A percentile compares a stretch with the other conserved stretches of the same genome.
Evolutionary conservation across 1,140 invertebrate species (phyloP).

Genomic region (Cotesia chilonis): DNA sequence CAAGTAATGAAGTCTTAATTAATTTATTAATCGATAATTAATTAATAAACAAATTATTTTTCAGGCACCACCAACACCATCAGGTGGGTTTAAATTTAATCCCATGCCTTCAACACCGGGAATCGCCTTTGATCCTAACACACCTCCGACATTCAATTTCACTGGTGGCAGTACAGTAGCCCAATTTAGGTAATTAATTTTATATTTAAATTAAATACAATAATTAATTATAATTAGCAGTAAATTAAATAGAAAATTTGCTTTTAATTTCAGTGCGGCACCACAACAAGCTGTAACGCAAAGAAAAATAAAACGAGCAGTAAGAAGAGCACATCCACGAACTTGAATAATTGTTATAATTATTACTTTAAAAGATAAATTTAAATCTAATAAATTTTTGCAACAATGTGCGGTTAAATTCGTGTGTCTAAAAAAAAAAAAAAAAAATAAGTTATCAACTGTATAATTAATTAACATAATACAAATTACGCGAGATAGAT

Average conservation of each 20-base stretch:
- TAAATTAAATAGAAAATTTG: slow-evolving; percentile 29
- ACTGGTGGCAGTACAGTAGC: slow-evolving; percentile 57
- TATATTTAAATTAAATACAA: background rate
- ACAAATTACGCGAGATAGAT: too few relatives aligned
- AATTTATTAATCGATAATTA: background rate
- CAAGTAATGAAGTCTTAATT: background rate
- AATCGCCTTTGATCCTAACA: slow-evolving; percentile 58
- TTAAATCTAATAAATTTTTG: background rate
- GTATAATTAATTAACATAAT: background rate
- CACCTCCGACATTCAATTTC: slow-evolving; percentile 60
- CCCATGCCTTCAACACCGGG: slow-evolving; percentile 44
- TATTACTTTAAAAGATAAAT: slow-evolving; percentile 19
- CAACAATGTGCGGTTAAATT: background rate
- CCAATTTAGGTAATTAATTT: slow-evolving; percentile 54
- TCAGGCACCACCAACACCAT: slow-evolving; percentile 44
- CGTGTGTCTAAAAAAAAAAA: slow-evolving; percentile 8
- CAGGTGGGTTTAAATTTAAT: slow-evolving; percentile 57
- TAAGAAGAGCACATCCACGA: slow-evolving; percentile 52
- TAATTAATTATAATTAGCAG: background rate
- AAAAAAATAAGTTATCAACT: slow-evolving; percentile 3
- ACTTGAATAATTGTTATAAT: slow-evolving; percentile 25
- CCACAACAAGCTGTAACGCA: slow-evolving; percentile 41
- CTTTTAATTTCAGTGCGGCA: slow-evolving; percentile 43
- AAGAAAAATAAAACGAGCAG: slow-evolving; percentile 61
- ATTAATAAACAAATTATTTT: slow-evolving; percentile 3